Evolutionary conservation across 2,797 vertebrate species (phyloP).

Genomic region (Yasuhikotakia modesta): DNA sequence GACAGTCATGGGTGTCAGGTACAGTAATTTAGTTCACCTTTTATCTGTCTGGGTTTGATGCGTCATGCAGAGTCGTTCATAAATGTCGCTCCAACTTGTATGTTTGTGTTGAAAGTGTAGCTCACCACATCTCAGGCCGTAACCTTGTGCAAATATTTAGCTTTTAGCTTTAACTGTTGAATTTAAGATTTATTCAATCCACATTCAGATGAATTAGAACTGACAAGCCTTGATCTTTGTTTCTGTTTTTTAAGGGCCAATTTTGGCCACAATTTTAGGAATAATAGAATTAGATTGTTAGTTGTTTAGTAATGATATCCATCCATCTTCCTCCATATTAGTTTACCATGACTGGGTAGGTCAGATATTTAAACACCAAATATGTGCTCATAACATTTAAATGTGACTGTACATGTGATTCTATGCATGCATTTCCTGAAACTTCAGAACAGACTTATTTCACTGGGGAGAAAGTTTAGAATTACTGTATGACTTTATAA

Average conservation of each 20-base stretch:
- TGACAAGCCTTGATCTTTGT: too few species aligned
- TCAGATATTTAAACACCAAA: too few species aligned
- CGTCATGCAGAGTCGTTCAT: slow-evolving; percentile 48
- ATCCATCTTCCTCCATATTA: not conserved
- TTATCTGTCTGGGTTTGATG: slow-evolving; percentile 34
- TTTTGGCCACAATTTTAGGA: too few species aligned
- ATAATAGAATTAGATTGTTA: too few species aligned
- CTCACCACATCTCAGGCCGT: not conserved
- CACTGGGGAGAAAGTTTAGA: too few species aligned
- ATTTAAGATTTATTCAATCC: too few species aligned
- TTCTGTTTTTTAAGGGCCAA: too few species aligned
- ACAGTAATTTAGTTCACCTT: slow-evolving; percentile 25
- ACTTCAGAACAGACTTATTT: not conserved
- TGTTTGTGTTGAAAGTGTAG: slow-evolving; percentile 19
- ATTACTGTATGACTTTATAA: not conserved
- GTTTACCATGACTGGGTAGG: not conserved
- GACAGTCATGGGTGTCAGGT: slow-evolving; percentile 44
- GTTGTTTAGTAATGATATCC: not conserved
- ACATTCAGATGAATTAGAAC: too few species aligned
- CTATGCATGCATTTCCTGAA: not conserved
- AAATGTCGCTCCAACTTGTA: slow-evolving; percentile 37
- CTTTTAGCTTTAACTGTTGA: too few species aligned
- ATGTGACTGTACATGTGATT: not conserved
- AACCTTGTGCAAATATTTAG: too few species aligned
- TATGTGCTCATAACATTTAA: not conserved